Evolutionary conservation across 1,140 invertebrate species (phyloP).

Genomic region (Diachasma alloeum): DNA sequence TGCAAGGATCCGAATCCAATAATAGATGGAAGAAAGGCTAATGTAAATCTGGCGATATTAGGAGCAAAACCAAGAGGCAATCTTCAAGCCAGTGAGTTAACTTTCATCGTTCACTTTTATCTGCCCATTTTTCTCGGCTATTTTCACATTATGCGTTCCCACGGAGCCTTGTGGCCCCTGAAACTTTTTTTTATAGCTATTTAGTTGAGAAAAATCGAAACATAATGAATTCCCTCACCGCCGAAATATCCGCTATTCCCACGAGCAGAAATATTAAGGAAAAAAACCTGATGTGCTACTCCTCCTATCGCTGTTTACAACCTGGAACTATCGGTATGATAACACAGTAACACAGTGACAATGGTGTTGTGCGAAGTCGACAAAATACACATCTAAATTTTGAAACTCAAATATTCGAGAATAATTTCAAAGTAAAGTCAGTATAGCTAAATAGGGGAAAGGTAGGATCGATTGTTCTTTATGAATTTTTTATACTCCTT

Average conservation of each 20-base stretch:
- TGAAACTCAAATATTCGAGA: too few relatives aligned
- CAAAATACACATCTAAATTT: too few relatives aligned
- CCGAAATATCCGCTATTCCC: too few relatives aligned
- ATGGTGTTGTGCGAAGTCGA: neutral
- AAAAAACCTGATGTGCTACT: too few relatives aligned
- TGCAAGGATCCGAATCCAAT: conserved; percentile 98
- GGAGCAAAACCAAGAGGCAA: conserved; percentile 94
- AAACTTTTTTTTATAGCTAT: neutral
- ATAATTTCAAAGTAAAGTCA: neutral
- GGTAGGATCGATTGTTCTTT: neutral
- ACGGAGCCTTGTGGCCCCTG: too few relatives aligned
- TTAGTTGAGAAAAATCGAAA: too few relatives aligned
- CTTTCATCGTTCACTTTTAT: neutral
- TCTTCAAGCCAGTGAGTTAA: conserved; percentile 77
- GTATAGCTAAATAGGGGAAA: neutral
- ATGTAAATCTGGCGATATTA: conserved; percentile 97
- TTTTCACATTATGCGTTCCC: too few relatives aligned
- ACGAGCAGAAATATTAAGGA: too few relatives aligned
- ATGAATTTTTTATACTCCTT: neutral
- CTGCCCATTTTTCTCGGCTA: neutral
- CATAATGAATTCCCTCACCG: too few relatives aligned
- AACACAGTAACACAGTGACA: neutral
- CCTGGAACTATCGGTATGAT: neutral
- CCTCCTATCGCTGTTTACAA: too few relatives aligned
- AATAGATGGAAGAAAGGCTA: conserved; percentile 97